These are phyloP conservation scores for Araneus ventricosus DNA, from an alignment of 1,140 invertebrate genomes.

Conservation along the genomic window DNA sequence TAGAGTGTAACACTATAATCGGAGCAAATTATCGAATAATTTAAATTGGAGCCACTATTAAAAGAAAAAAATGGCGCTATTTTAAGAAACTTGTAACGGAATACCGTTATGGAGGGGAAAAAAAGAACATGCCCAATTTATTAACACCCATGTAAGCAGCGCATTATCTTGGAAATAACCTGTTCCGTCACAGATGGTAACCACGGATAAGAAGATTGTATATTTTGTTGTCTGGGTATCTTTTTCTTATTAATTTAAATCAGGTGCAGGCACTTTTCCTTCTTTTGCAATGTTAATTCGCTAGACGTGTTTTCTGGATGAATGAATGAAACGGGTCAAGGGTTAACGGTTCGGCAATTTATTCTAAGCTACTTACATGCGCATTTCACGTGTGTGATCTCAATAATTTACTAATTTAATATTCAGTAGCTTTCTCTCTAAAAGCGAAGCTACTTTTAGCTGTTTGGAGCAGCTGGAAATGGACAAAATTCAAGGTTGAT, in stretches of 20 bases:
- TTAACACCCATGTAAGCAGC: not conserved
- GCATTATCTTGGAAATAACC: not conserved
- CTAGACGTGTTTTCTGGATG: not conserved
- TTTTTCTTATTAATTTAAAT: not conserved
- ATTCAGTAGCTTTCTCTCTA: slow-evolving; percentile 8
- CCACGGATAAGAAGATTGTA: not conserved
- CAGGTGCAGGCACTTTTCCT: not conserved
- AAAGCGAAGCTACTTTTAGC: too few relatives aligned
- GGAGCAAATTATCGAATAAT: not conserved
- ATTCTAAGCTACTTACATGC: not conserved
- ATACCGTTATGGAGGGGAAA: too few relatives aligned
- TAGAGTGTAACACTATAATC: too few relatives aligned
- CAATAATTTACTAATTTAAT: not conserved
- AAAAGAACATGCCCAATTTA: not conserved
- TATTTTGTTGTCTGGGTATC: not conserved
- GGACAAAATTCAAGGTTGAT: not conserved
- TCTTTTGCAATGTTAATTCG: not conserved
- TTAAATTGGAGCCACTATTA: not conserved
- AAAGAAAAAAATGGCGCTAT: too few relatives aligned
- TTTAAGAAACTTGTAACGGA: too few relatives aligned
- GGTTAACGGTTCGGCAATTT: slow-evolving; percentile 32
- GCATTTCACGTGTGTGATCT: not conserved
- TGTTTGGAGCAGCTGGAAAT: too few relatives aligned
- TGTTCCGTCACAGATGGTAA: not conserved
- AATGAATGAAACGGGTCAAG: slow-evolving; percentile 23